Base-by-base conservation (phyloP, 2,113 vertebrate genomes). In the Corythaeola cristata region DNA sequence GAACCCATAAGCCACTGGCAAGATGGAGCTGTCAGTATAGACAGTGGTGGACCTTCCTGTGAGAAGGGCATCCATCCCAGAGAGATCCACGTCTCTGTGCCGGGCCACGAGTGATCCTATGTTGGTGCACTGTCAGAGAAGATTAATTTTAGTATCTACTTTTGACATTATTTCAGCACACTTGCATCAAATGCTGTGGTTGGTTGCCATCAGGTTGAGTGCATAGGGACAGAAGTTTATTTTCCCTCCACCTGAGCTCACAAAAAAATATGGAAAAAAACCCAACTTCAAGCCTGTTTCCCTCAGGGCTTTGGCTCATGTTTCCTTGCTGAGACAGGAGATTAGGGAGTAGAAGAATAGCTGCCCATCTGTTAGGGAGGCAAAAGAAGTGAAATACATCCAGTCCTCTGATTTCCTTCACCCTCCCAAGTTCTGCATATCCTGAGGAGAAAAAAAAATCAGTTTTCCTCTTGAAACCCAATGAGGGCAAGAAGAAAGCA, bases 311-410 rank as follows among this genome's bases (percentile, higher is more conserved):
- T 93, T 95, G 85, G 73, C 89, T 97, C 4, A 0, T 56, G 44
- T 86, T 93, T 93, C 41, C 19, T 83, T 71, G 62, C 67, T 50
- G 32, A 91, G 35, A 53, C 12, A 80, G 59, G 52, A 88, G 60
- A 67, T 89, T 81, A n/a, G 24, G 49, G 60, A 89, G 55, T 41
- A 66, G 59, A 62, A 84, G 45, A 84, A 84, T 55, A 91, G 50
- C 82, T 96, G 59, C 56, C 88, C 73, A 95, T 95, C 87, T 96
- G 73, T 85, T 90, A 83, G 32, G 44, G 69, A 81, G 30, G 55
- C 47, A 88, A 69, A 94, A 86, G 37, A 72, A 30, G 80, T 91
- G 75, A 94, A 94, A 93, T 63, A 41, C 27, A 45, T 78, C 78
- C 85, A 52, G 50, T 71, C 47, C 24, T 60, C 55, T 85, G 47